Evolutionary conservation across 2,113 vertebrate genomes (phyloP).

Genomic region (Cheirogaleus medius): DNA sequence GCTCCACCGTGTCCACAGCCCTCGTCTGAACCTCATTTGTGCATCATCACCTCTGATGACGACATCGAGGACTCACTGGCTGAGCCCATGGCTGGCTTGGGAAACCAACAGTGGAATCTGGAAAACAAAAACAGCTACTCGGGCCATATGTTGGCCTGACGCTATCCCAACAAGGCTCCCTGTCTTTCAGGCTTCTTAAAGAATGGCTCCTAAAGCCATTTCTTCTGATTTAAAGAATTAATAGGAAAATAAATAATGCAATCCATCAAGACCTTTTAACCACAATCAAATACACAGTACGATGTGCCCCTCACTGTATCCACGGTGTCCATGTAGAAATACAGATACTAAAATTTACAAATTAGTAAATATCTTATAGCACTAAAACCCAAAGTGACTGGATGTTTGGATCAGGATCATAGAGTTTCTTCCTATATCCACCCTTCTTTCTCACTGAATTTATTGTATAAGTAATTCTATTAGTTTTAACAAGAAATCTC

Average conservation of each 20-base stretch:
- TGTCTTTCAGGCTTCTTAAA: neutral
- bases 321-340: neutral
- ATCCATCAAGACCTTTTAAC: neutral
- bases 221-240: neutral
- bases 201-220: neutral
- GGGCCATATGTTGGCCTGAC: neutral
- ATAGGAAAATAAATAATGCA: neutral
- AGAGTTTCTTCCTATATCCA: neutral
- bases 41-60: neutral
- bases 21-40: neutral
- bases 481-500: neutral
- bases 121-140: neutral
- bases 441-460: neutral
- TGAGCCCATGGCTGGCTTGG: neutral
- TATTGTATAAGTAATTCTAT: neutral
- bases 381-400: neutral
- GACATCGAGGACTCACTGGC: neutral
- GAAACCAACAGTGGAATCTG: neutral
- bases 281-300: neutral
- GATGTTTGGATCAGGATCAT: neutral
- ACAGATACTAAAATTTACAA: neutral
- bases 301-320: rapidly evolving
- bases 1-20: neutral
- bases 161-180: no score
- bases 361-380: no score